These are phyloP conservation scores for Cryptomyrus ogoouensis DNA, from an alignment of 2,113 vertebrate genomes.

Conservation along the genomic window DNA sequence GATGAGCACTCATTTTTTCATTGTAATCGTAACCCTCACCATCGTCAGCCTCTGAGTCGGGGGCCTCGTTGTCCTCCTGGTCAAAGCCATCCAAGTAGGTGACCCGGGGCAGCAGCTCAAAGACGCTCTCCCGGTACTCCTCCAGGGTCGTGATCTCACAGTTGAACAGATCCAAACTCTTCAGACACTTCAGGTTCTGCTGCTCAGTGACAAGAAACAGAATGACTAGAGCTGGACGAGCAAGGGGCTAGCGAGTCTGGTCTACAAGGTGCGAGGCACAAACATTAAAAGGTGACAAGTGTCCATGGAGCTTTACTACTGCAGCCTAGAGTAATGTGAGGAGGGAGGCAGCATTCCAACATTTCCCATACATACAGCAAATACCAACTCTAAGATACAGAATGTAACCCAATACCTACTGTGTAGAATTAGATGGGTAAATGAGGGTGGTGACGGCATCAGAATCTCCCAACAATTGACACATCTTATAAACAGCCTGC, in stretches of 20 bases:
- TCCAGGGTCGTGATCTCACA: conserved; percentile 82
- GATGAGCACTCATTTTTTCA: background rate
- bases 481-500: background rate
- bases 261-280: background rate
- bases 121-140: conserved; percentile 84
- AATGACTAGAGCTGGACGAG: background rate
- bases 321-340: background rate
- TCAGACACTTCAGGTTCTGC: conserved; percentile 91
- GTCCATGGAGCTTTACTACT: background rate
- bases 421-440: background rate
- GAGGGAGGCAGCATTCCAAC: background rate
- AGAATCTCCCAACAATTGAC: background rate
- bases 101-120: conserved; percentile 86
- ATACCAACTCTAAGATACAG: background rate
- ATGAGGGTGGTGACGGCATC: background rate
- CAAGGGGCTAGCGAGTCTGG: background rate
- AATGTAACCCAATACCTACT: background rate
- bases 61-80: conserved; percentile 85
- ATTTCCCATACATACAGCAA: background rate
- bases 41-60: conserved; percentile 76
- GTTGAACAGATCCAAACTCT: conserved; percentile 88
- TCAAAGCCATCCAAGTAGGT: conserved; percentile 87
- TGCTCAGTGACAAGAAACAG: conserved; percentile 47
- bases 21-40: conserved; percentile 37
- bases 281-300: background rate